phyloP scores from a whole-genome alignment of 2,888 invertebrate species.

The Diplolepis rosae region DNA sequence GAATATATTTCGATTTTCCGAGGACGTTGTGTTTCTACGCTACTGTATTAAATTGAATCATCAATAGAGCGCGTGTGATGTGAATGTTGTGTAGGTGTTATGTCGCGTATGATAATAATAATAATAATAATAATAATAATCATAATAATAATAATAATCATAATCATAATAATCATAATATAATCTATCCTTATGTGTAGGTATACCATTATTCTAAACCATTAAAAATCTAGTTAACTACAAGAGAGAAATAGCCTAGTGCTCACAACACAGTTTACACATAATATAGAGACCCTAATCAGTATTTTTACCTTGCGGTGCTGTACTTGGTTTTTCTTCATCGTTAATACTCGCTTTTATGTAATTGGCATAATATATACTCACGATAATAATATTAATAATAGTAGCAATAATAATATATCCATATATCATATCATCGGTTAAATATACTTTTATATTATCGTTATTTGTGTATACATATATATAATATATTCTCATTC shows the following conservation, averaged over 20 bases:
- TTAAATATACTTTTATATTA: slow-evolving; percentile 65
- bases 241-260: slow-evolving; percentile 61
- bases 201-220: slow-evolving; percentile 40
- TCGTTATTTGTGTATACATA: slow-evolving; percentile 63
- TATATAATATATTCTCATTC: slow-evolving; percentile 59
- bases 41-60: slow-evolving; percentile 13
- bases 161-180: slow-evolving; percentile 34
- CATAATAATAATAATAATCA: slow-evolving; percentile 33
- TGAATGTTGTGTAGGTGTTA: slow-evolving; percentile 9
- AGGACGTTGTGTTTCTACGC: not conserved
- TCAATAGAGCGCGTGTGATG: too few species aligned
- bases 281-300: slow-evolving; percentile 48
- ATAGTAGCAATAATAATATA: slow-evolving; percentile 51
- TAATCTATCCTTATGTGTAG: slow-evolving; percentile 4
- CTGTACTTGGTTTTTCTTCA: slow-evolving; percentile 46
- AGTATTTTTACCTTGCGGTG: slow-evolving; percentile 46
- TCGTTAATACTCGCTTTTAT: slow-evolving; percentile 64
- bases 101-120: slow-evolving; percentile 22
- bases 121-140: slow-evolving; percentile 34
- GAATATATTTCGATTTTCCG: slow-evolving; percentile 13
- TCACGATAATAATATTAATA: slow-evolving; percentile 55
- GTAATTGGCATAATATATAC: slow-evolving; percentile 64
- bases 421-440: slow-evolving; percentile 50
- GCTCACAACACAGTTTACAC: slow-evolving; percentile 65
- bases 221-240: slow-evolving; percentile 59